Conservation (phyloP, 2,113 vertebrate species). For the Colius striatus region DNA sequence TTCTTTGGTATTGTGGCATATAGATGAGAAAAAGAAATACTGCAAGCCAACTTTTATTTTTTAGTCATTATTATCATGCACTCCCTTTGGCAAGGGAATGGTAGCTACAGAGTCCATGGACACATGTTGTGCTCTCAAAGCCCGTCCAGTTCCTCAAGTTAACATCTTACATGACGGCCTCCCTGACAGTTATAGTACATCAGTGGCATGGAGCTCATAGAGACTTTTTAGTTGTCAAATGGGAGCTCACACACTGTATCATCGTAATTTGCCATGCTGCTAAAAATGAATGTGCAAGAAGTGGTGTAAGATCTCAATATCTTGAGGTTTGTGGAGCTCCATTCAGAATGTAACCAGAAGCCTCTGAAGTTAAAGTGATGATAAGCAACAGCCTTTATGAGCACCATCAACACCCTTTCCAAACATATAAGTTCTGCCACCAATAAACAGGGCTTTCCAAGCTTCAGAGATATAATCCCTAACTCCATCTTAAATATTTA, state of each 20-base stretch:
- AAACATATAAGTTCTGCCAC: neutral
- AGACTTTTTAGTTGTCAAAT: neutral
- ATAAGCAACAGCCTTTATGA: neutral
- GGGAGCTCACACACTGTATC: neutral
- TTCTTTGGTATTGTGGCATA: neutral
- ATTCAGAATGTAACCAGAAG: neutral
- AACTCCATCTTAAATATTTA: neutral
- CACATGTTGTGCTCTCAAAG: rapidly evolving
- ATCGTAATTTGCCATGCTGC: neutral
- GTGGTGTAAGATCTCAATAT: neutral
- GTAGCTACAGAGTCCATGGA: neutral
- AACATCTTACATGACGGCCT: neutral
- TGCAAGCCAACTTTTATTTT: neutral
- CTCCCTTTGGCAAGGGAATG: neutral
- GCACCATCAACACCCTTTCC: neutral
- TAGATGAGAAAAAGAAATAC: neutral
- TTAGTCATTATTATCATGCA: neutral
- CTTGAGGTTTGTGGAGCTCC: neutral
- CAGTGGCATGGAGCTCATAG: neutral
- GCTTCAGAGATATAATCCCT: neutral
- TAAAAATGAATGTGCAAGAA: neutral
- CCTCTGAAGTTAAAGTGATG: neutral
- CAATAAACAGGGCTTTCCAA: neutral
- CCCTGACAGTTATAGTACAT: neutral
- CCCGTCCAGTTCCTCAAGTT: neutral